Conservation (phyloP, 2,888 invertebrate genomes). For the Diabrotica balteata region DNA sequence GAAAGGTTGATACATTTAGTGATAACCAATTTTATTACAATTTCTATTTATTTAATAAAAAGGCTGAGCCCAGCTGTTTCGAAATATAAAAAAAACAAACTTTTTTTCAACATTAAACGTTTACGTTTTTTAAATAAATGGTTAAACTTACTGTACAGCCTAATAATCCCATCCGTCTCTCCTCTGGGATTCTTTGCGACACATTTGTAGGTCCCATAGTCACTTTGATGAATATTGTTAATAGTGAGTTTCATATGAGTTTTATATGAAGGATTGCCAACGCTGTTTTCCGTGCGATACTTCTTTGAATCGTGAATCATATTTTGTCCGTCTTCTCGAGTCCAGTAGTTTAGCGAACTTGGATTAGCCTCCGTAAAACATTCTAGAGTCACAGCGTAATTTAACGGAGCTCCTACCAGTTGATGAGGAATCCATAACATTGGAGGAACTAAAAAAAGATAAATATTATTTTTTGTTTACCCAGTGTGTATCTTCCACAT, state of each 20-base stretch:
- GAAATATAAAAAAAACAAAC: no score
- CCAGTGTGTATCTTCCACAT: no score
- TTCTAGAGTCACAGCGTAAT: slow-evolving; percentile 83
- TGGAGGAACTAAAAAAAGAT: slow-evolving; percentile 74
- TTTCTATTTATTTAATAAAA: no score
- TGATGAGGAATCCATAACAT: slow-evolving; percentile 93
- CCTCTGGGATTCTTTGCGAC: slow-evolving; percentile 90
- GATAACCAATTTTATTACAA: no score
- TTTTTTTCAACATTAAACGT: no score
- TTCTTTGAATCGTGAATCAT: slow-evolving; percentile 88
- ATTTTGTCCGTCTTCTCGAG: slow-evolving; percentile 78
- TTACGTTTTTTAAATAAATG: slow-evolving; percentile 20
- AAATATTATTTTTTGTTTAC: no score
- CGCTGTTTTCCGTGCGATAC: slow-evolving; percentile 77
- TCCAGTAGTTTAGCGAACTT: slow-evolving; percentile 90
- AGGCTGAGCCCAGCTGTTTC: no score
- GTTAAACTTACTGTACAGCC: slow-evolving; percentile 81
- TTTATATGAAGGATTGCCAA: slow-evolving; percentile 77
- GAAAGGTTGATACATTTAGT: no score
- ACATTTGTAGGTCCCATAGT: slow-evolving; percentile 89
- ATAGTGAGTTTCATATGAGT: slow-evolving; percentile 88
- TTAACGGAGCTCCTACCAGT: slow-evolving; percentile 83
- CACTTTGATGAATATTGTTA: slow-evolving; percentile 75
- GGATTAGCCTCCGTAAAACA: slow-evolving; percentile 92
- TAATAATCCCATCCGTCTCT: slow-evolving; percentile 88